A percentile compares a stretch with the other conserved stretches of the same genome.
phyloP scores from a whole-genome alignment of 2,888 invertebrate species.

The Campopleginae sp. region DNA sequence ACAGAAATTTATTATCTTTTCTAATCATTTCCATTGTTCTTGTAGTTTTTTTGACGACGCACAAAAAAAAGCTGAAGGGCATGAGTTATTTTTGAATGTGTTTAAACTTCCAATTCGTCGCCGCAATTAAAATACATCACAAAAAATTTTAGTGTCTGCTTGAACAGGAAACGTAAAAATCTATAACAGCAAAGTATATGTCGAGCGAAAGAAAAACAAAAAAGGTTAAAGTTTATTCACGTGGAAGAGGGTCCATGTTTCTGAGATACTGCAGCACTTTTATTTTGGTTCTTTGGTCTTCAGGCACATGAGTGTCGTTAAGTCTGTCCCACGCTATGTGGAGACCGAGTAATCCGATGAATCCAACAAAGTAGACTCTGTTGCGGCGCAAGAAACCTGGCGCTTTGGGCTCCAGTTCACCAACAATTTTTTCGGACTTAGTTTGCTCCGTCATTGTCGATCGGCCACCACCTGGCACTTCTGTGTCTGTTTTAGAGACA shows the following conservation, averaged over 20 bases:
- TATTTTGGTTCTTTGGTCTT: not conserved
- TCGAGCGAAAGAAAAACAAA: not conserved
- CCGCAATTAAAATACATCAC: not conserved
- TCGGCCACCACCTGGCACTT: not conserved
- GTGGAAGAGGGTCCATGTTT: constrained; percentile 23
- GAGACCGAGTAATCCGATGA: not conserved
- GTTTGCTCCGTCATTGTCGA: not conserved
- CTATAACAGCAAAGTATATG: not conserved
- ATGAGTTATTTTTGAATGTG: too few relatives aligned
- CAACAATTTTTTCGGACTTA: not conserved
- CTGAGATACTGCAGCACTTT: not conserved
- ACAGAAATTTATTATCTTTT: not conserved
- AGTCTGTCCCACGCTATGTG: constrained; percentile 54
- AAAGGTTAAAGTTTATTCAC: not conserved
- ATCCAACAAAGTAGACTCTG: not conserved
- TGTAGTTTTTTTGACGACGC: not conserved
- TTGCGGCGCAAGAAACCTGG: constrained; percentile 7
- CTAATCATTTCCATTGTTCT: not conserved
- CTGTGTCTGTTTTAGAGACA: not conserved
- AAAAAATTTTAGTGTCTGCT: not conserved
- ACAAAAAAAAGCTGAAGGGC: not conserved
- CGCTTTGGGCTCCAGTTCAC: not conserved
- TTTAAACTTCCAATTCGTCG: not conserved
- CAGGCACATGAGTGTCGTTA: constrained; percentile 15
- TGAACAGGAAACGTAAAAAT: not conserved